These are phyloP conservation scores for Spodoptera frugiperda DNA, from an alignment of 1,140 invertebrate species.

Conservation along the genomic window DNA sequence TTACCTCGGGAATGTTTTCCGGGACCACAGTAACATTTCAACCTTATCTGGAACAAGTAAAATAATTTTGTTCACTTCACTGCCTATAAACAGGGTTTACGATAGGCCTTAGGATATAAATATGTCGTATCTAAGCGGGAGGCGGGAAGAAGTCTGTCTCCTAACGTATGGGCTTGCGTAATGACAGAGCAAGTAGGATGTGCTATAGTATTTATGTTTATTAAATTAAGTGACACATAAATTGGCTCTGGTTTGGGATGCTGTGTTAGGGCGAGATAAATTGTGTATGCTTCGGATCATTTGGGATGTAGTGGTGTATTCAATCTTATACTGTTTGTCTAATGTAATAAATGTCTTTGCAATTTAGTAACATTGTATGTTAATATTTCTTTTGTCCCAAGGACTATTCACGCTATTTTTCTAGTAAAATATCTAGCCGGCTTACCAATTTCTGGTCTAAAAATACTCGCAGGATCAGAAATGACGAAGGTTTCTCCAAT, in stretches of 20 bases:
- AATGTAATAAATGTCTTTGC: too few relatives aligned
- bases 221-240: too few relatives aligned
- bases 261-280: too few relatives aligned
- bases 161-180: background rate
- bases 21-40: slow-evolving; percentile 9
- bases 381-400: too few relatives aligned
- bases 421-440: too few relatives aligned
- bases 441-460: background rate
- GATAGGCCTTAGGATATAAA: slow-evolving; percentile 31
- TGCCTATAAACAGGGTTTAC: slow-evolving; percentile 35
- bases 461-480: slow-evolving; percentile 1
- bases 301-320: too few relatives aligned
- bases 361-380: too few relatives aligned
- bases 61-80: slow-evolving; percentile 40
- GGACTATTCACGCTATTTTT: too few relatives aligned
- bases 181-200: background rate
- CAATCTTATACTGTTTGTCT: too few relatives aligned
- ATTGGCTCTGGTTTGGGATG: too few relatives aligned
- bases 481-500: background rate
- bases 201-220: too few relatives aligned
- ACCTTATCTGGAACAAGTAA: slow-evolving; percentile 34
- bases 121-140: slow-evolving; percentile 20
- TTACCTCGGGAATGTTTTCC: slow-evolving; percentile 32
- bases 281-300: too few relatives aligned
- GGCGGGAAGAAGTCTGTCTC: slow-evolving; percentile 11